Evolutionary conservation across 1,140 invertebrate genomes (phyloP).

Genomic region (Panagrolaimus sp.): DNA sequence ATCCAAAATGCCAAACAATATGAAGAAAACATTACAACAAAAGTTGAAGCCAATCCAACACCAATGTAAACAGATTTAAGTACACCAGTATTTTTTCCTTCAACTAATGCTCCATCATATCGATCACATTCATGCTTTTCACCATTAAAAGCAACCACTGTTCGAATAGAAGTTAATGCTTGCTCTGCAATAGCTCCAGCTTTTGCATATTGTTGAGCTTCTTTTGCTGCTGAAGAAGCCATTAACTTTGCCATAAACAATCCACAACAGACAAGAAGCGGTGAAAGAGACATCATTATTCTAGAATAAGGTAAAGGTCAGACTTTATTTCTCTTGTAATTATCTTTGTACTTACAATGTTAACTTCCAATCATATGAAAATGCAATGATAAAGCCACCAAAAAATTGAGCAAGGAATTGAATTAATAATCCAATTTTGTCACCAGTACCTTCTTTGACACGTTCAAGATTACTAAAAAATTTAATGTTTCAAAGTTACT

Average conservation of each 20-base stretch:
- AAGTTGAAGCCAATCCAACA: conserved; percentile 34
- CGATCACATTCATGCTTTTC: conserved; percentile 62
- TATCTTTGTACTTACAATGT: too few species aligned
- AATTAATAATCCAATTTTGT: conserved; percentile 74
- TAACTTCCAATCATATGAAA: conserved; percentile 48
- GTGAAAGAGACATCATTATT: conserved; percentile 39
- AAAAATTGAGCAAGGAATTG: conserved; percentile 59
- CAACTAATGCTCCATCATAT: conserved; percentile 10
- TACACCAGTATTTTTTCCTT: conserved; percentile 29
- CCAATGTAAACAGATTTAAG: conserved; percentile 31
- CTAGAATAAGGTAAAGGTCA: too few species aligned
- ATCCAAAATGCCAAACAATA: conserved; percentile 44
- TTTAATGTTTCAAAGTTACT: neutral
- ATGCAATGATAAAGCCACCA: conserved; percentile 43
- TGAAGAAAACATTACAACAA: conserved; percentile 18
- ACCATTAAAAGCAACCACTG: conserved; percentile 75
- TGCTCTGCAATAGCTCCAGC: conserved; percentile 75
- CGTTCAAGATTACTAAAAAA: conserved; percentile 68
- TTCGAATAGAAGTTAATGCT: conserved; percentile 69
- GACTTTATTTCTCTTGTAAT: too few species aligned
- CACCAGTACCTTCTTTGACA: conserved; percentile 78
- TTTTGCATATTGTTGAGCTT: conserved; percentile 70
- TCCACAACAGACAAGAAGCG: conserved; percentile 37
- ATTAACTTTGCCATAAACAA: conserved; percentile 44
- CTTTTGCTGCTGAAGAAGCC: conserved; percentile 64